Evolutionary conservation across 2,888 invertebrate genomes (phyloP), one percentile per base, ranked within the genome.

Genomic region (Cosmopolites sordidus): DNA sequence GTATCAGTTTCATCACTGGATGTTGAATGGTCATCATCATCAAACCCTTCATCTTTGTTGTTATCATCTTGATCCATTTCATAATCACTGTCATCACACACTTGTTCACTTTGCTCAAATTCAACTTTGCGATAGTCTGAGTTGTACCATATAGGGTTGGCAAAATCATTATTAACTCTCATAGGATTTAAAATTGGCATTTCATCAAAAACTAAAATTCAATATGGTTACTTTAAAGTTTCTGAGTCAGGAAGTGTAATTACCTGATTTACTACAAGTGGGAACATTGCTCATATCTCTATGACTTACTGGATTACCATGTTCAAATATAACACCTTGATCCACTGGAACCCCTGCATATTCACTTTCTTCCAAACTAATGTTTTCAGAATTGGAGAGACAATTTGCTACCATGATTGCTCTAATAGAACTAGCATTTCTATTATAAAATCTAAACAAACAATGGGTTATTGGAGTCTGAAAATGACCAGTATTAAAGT

Each of bases 361-460:
- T 5, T 60, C 64, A 6, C 62, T 58, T 61, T 72, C 71, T 4
- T 64, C 61, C 12, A 68, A 66, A 5, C 72, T 60, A 2, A 64
- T 64, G 60, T 69, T 64, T 63, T 73, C 73, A 0, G 73, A 71
- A 60, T 72, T 75, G 18, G 79, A 75, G 46, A 79, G 69, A 68
- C 87, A 87, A 69, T 86, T 83, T 0, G 89, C 88, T 41, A 90
- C 81, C 81, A 88, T 84, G 30, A 91, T 80, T 4, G 85, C 83
- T 43, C 89, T 78, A 38, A 90, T 83, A 0, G 89, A 87, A 63
- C 89, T 87, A 2, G 89, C 88, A 73, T 88, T 89, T 16, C 81
- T 77, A 71, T 90, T 91, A 69, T 87, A 87, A 71, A 92, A 90
- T 62, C 67, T 62, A 62, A 81, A 86, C 58, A 88, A 72, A 65